These are phyloP conservation scores for Myiozetetes cayanensis DNA, from an alignment of 2,113 vertebrate genomes.

Conservation along the genomic window DNA sequence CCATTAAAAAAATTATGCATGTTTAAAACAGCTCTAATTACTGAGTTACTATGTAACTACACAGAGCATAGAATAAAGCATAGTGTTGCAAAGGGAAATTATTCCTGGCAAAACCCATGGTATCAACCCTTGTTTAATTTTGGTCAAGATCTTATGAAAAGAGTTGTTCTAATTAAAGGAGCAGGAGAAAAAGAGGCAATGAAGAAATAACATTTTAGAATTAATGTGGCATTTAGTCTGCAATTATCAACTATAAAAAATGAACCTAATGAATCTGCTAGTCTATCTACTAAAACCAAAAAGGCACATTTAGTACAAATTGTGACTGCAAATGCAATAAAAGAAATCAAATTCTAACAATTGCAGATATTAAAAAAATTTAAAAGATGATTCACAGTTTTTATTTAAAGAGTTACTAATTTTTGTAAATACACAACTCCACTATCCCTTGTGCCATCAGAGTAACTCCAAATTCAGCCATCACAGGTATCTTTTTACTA, in stretches of 20 bases:
- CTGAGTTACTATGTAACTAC: background rate
- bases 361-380: background rate
- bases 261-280: background rate
- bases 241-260: background rate
- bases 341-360: background rate
- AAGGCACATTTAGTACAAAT: background rate
- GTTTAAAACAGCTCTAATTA: background rate
- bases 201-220: background rate
- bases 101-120: background rate
- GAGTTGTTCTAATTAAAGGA: background rate
- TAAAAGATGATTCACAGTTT: background rate
- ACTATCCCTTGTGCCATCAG: background rate
- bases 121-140: background rate
- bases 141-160: background rate
- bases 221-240: background rate
- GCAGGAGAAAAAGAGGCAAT: background rate
- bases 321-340: background rate
- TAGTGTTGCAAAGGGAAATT: background rate
- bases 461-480: background rate
- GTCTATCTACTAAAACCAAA: background rate
- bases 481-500: background rate
- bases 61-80: background rate
- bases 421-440: background rate
- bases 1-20: background rate
- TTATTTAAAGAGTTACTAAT: background rate